A percentile compares a stretch with the other conserved stretches of the same genome.
Evolutionary conservation across 2,888 invertebrate species (phyloP).

Genomic region (Acleris sparsana): DNA sequence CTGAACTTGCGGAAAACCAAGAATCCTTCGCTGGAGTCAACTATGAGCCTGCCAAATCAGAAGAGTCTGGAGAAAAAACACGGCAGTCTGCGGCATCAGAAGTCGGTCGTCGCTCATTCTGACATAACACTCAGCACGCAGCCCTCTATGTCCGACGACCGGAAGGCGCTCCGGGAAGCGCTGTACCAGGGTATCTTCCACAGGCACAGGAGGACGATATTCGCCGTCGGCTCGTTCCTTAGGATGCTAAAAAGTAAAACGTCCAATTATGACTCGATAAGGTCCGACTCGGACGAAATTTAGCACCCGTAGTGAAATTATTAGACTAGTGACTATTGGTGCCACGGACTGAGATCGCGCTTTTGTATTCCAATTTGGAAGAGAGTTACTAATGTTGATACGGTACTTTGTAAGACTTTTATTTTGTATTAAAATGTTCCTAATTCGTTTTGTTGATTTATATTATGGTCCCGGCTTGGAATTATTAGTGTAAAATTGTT

Average conservation of each 20-base stretch:
- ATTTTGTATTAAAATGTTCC: slow-evolving; percentile 79
- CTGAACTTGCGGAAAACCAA: slow-evolving; percentile 77
- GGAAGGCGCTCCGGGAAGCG: slow-evolving; percentile 88
- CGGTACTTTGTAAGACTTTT: slow-evolving; percentile 59
- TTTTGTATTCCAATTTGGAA: slow-evolving; percentile 54
- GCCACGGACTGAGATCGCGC: slow-evolving; percentile 73
- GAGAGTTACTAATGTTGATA: slow-evolving; percentile 52
- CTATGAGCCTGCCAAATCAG: slow-evolving; percentile 80
- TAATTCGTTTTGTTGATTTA: slow-evolving; percentile 66
- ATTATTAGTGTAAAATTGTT: slow-evolving; percentile 22
- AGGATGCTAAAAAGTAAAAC: slow-evolving; percentile 89
- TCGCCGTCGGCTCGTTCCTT: slow-evolving; percentile 89
- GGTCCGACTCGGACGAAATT: slow-evolving; percentile 83
- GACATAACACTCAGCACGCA: slow-evolving; percentile 81
- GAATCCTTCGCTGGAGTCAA: slow-evolving; percentile 80
- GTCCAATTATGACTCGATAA: slow-evolving; percentile 90
- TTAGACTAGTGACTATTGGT: slow-evolving; percentile 54
- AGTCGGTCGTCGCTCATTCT: slow-evolving; percentile 84
- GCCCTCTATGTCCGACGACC: slow-evolving; percentile 80
- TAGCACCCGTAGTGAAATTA: slow-evolving; percentile 63
- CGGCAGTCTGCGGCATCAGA: slow-evolving; percentile 84
- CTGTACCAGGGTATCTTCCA: slow-evolving; percentile 91
- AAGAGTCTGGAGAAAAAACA: slow-evolving; percentile 81
- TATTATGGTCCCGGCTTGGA: slow-evolving; percentile 37
- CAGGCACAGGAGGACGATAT: slow-evolving; percentile 89